phyloP scores from a whole-genome alignment of 1,140 invertebrate species.

The Microplitis demolitor region DNA sequence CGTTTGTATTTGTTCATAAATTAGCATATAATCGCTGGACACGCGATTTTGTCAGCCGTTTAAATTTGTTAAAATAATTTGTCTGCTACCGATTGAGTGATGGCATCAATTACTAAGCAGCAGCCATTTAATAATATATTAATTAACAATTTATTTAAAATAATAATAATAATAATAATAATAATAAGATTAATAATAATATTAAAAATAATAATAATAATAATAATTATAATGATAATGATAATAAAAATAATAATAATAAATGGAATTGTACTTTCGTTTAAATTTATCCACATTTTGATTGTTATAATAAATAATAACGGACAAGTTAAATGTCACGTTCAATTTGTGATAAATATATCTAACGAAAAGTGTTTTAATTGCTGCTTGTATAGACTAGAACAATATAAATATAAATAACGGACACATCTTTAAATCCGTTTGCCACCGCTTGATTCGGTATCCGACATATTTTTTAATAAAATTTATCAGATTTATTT shows the following conservation, averaged over 20 bases:
- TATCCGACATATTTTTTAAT: constrained; percentile 43
- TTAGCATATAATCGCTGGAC: constrained; percentile 25
- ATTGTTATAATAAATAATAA: neutral
- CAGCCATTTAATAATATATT: constrained; percentile 8
- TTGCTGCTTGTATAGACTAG: neutral
- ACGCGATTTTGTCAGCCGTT: no score
- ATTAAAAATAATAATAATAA: constrained; percentile 16
- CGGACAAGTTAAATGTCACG: neutral
- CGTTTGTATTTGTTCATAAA: constrained; percentile 52
- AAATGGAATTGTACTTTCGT: neutral
- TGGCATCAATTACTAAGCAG: neutral
- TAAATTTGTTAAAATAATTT: neutral
- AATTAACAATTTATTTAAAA: neutral
- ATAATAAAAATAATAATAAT: no score
- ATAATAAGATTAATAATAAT: constrained; percentile 9
- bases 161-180: neutral
- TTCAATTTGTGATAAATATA: constrained; percentile 17
- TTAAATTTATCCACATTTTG: neutral
- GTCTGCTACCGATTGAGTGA: constrained; percentile 2
- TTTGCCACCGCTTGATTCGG: constrained; percentile 28
- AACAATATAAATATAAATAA: neutral
- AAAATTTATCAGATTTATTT: neutral
- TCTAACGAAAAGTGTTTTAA: neutral
- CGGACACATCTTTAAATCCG: neutral
- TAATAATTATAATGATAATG: neutral